Conservation (phyloP, 2,113 vertebrate genomes). For the Anthoscopus minutus region DNA sequence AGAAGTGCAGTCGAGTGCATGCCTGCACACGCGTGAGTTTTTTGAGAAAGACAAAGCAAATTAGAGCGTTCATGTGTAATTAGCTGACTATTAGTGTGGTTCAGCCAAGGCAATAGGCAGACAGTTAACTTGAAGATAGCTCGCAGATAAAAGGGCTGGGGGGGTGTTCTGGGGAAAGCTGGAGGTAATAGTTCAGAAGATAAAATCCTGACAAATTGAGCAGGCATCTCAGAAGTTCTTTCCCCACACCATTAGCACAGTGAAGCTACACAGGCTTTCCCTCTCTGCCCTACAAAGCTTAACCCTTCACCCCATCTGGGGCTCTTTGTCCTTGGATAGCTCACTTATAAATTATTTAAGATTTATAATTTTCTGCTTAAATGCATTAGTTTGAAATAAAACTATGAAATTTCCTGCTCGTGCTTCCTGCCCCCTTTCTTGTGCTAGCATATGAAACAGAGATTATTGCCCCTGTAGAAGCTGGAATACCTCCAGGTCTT, state of each 20-base stretch:
- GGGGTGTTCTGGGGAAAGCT: neutral
- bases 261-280: neutral
- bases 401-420: neutral
- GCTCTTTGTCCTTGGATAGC: neutral
- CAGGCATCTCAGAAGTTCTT: neutral
- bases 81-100: conserved; percentile 42
- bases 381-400: neutral
- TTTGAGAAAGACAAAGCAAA: conserved; percentile 33
- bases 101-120: conserved; percentile 38
- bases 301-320: neutral
- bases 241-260: neutral
- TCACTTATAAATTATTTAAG: neutral
- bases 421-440: neutral
- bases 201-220: conserved; percentile 23
- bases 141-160: neutral
- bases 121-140: neutral
- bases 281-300: neutral
- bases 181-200: neutral
- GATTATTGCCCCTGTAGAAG: neutral
- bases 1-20: neutral
- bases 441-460: neutral
- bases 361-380: neutral
- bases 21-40: neutral
- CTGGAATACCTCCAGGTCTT: neutral
- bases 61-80: conserved; percentile 33